phyloP scores from a whole-genome alignment of 2,113 vertebrate genomes.

The Ibidorhyncha struthersii region DNA sequence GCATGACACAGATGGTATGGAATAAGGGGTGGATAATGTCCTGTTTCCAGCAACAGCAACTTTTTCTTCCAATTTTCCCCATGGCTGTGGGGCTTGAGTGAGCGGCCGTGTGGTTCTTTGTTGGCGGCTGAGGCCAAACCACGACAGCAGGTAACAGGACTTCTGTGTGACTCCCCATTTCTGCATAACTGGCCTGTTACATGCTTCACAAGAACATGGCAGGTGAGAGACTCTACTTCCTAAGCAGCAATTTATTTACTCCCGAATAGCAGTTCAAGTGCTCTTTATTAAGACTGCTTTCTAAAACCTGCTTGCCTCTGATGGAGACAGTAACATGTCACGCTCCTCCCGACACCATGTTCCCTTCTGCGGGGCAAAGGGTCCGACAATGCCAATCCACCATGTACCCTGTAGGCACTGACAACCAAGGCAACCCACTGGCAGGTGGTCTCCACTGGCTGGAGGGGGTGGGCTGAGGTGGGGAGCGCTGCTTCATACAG shows the following conservation, averaged over 20 bases:
- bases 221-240: neutral
- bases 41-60: too few relatives aligned
- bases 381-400: neutral
- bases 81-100: too few relatives aligned
- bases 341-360: neutral
- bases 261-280: neutral
- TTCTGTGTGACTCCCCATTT: neutral
- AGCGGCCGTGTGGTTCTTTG: too few relatives aligned
- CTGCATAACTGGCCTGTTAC: neutral
- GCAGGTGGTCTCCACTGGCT: slow-evolving; percentile 67
- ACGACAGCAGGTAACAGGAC: neutral
- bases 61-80: too few relatives aligned
- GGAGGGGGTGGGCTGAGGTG: slow-evolving; percentile 71
- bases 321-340: neutral
- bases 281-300: neutral
- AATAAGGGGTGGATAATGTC: too few relatives aligned
- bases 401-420: slow-evolving; percentile 80
- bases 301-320: neutral
- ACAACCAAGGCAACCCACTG: slow-evolving; percentile 84
- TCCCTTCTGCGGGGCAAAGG: neutral
- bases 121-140: too few relatives aligned
- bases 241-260: neutral
- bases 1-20: too few relatives aligned
- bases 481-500: slow-evolving; percentile 69
- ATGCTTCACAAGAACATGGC: neutral